phyloP scores from a whole-genome alignment of 2,888 invertebrate species.

The Mimumesa dahlbomi region DNA sequence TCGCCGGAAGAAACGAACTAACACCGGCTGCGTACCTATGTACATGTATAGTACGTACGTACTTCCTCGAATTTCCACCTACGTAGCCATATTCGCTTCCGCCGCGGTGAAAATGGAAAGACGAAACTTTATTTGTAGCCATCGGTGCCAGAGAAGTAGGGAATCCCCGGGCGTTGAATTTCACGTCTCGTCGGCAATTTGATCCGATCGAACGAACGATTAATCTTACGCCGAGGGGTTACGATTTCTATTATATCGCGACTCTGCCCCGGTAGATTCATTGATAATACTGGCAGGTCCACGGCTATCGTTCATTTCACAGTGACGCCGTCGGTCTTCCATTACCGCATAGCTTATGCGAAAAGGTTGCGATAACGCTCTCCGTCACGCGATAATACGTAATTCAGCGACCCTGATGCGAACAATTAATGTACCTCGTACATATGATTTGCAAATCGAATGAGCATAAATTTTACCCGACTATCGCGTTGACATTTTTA shows the following conservation, averaged over 20 bases:
- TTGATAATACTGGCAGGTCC: slow-evolving; percentile 37
- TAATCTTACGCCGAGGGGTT: slow-evolving; percentile 44
- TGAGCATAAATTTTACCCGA: no score
- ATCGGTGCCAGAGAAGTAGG: background rate
- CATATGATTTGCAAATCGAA: no score
- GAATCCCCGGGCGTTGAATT: slow-evolving; percentile 40
- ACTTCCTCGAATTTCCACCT: slow-evolving; percentile 26
- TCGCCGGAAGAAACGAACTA: slow-evolving; percentile 37
- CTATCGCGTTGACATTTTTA: no score
- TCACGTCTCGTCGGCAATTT: slow-evolving; percentile 46
- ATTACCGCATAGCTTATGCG: slow-evolving; percentile 16
- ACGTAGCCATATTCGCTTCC: slow-evolving; percentile 7
- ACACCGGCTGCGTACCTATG: background rate
- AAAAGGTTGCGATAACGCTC: slow-evolving; percentile 3
- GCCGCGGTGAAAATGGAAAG: slow-evolving; percentile 40
- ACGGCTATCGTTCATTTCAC: slow-evolving; percentile 30
- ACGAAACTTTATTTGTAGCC: slow-evolving; percentile 53
- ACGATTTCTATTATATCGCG: slow-evolving; percentile 46
- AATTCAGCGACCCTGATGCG: background rate
- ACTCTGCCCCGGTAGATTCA: slow-evolving; percentile 14
- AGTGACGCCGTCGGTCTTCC: slow-evolving; percentile 20
- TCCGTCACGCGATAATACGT: background rate
- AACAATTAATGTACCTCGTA: no score
- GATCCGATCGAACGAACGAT: slow-evolving; percentile 45
- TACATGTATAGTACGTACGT: no score